Percentiles rank a stretch among this genome's conserved stretches.
Evolutionary conservation across 2,113 vertebrate genomes (phyloP).

Genomic region (Hemichromis elongatus): DNA sequence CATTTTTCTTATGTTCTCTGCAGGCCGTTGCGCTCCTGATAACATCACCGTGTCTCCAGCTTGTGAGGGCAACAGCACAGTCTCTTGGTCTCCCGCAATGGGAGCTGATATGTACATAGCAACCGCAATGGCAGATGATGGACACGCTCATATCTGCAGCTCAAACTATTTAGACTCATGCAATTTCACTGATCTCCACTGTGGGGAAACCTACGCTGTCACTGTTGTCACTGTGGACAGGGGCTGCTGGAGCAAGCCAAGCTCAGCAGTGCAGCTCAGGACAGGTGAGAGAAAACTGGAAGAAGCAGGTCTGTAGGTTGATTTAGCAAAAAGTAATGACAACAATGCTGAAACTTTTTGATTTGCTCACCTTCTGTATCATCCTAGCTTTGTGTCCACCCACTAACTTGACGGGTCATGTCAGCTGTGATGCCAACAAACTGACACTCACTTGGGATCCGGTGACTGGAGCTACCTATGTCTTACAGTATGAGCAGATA

Average conservation of each 20-base stretch:
- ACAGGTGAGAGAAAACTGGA: constrained; percentile 39
- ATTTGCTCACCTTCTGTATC: background rate
- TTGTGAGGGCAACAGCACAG: constrained; percentile 31
- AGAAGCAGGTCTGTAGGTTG: background rate
- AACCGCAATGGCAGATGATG: constrained; percentile 46
- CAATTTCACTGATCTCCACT: constrained; percentile 57
- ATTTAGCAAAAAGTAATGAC: background rate
- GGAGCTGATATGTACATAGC: constrained; percentile 52
- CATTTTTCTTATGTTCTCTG: background rate
- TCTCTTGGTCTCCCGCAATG: constrained; percentile 50
- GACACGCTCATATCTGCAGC: constrained; percentile 50
- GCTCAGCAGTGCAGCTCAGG: constrained; percentile 20
- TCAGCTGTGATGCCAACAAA: constrained; percentile 36
- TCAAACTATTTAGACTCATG: constrained; percentile 38
- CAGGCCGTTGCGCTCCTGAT: constrained; percentile 56
- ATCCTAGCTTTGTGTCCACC: constrained; percentile 52
- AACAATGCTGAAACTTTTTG: background rate
- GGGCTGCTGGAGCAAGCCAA: constrained; percentile 49
- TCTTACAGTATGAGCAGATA: constrained; percentile 8
- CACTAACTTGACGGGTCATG: constrained; percentile 25
- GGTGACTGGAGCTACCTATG: constrained; percentile 17
- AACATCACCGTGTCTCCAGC: constrained; percentile 7
- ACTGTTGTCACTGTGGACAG: constrained; percentile 45
- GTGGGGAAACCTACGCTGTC: constrained; percentile 51
- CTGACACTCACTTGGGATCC: constrained; percentile 51